Base-by-base conservation (phyloP, 2,888 invertebrate genomes). In the Cinara cedri region DNA sequence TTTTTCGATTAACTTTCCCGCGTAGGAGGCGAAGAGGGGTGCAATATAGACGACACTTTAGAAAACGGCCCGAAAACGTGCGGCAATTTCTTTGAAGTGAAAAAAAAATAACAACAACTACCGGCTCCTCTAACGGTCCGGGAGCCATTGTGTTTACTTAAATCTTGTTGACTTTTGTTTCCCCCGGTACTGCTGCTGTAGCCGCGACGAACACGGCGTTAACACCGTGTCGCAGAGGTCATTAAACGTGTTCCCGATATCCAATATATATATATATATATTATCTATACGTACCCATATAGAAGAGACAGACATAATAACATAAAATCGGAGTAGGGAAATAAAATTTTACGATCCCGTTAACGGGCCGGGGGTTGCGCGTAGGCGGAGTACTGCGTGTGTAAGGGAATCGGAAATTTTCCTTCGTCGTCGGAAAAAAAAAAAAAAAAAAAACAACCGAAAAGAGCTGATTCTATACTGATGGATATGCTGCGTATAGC, bases 21-120 rank as follows among this genome's bases (percentile, higher is more conserved):
- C 34, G n/a, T n/a, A 14, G 2, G 46, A 46, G 14, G 42, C 24
- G 49, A 19, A 19, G 49, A 19, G 44, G 42, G 19, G 3, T 16
- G 3, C 14, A 16, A 26, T 13, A 62, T 46, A n/a, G 49, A 74
- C n/a, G 63, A 74, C 63, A 74, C 63, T 74, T 24, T 16, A n/a
- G 51, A 21, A 34, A n/a, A 55, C 26, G 66, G 66, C 26, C 76
- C 76, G 76, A 66, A 68, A 66, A 66, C 66, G 66, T 55, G 76
- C 75, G 75, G 76, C 76, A 57, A 76, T 76, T 76, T 66, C 66
- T 76, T 76, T 76, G 76, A 76, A 76, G 76, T 76, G 76, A 66
- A 55, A 66, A 46, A 57, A 42, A 60, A 62, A 60, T 26, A 72
- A 71, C 49, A 49, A 62, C 60, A 46, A 21, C 21, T 19, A 34